Base-by-base conservation (phyloP, 2,113 vertebrate species). In the Charina bottae region DNA sequence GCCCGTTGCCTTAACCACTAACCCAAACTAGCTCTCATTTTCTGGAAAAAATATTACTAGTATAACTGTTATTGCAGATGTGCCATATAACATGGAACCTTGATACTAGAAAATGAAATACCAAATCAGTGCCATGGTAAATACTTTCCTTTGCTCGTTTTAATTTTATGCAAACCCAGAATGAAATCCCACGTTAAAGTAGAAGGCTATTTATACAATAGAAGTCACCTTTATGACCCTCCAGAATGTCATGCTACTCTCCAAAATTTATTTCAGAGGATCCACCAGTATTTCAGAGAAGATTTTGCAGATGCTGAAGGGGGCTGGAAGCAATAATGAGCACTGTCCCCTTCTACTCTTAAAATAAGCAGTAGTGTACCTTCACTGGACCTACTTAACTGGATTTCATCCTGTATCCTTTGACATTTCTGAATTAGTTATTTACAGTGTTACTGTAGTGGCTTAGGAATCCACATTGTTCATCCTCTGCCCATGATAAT, bases 71-170 rank as follows among this genome's bases (percentile, higher is more conserved):
- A n/a, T 33, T 78, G 56, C 0, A 15, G 96, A 96, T 0, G 68
- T 95, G 96, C 95, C 96, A 97, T 94, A 96, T 95, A 95, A 94
- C 60, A 85, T 37, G 0, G 6, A 12, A 96, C 96, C 96, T 91
- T 91, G 89, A 37, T 64, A 93, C 13, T 93, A 93, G 89, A 83
- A 53, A 28, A 53, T 17, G 46, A 54, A 53, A 26, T 28, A 85
- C 26, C 37, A 84, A 11, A 46, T 53, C 11, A 59, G 23, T 37
- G 33, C 6, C 7, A 24, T 33, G 24, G 37, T 42, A 28, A 90
- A 58, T 19, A n/a, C 4, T 54, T 37, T 55, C 21, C 37, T 28
- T 58, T 58, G 33, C 85, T 21, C 17, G 33, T 87, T 83, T 88
- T 59, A 28, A n/a, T 89, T 87, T 92, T 21, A 46, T 60, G 86